A percentile compares a stretch with the other conserved stretches of the same genome.
phyloP scores from a whole-genome alignment of 2,113 vertebrate species.

The Synodontis membranacea region DNA sequence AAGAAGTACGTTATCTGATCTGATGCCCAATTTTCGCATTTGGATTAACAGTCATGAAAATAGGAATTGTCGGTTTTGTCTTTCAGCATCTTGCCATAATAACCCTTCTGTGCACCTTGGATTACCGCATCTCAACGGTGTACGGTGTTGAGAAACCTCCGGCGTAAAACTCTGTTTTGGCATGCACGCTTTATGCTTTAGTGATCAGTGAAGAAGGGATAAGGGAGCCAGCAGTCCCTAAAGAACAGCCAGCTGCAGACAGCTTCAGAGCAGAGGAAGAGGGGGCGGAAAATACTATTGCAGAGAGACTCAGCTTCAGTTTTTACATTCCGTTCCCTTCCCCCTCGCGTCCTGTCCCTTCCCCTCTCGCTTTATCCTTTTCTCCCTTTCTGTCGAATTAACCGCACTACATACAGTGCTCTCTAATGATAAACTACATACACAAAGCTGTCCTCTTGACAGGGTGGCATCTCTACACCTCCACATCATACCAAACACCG shows the following conservation, averaged over 20 bases:
- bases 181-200: constrained; percentile 7
- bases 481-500: constrained; percentile 28
- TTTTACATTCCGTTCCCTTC: constrained; percentile 37
- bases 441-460: constrained; percentile 15
- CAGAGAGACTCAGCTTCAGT: constrained; percentile 8
- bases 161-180: background rate
- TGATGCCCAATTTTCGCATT: background rate
- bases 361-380: background rate
- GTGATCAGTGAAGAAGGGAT: constrained; percentile 13
- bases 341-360: constrained; percentile 14
- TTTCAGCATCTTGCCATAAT: background rate
- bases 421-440: constrained; percentile 26
- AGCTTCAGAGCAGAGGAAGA: constrained; percentile 22
- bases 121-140: background rate
- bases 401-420: background rate
- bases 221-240: constrained; percentile 18
- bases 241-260: constrained; percentile 38
- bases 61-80: background rate
- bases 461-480: constrained; percentile 32
- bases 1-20: background rate
- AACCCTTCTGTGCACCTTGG: background rate
- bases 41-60: background rate
- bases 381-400: background rate
- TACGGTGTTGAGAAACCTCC: background rate
- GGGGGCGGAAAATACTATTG: constrained; percentile 32